Evolutionary conservation across 2,888 invertebrate species (phyloP), one percentile per base, ranked within the genome.

Genomic region (Dione vanillae): DNA sequence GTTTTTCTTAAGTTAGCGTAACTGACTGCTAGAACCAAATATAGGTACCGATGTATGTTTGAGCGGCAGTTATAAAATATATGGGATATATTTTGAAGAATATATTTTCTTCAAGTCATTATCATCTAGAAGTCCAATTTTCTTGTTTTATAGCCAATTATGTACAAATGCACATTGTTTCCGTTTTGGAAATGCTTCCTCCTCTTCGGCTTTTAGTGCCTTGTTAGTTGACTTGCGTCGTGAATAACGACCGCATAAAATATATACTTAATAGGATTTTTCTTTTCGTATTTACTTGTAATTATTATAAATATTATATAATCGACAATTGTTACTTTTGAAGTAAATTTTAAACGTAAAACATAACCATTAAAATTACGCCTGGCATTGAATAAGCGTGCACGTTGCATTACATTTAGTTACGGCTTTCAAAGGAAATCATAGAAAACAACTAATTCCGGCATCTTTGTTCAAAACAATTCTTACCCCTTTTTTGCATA

Each of bases 401-500:
- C 62, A 59, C 45, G 51, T 52, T 65, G 67, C 62, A 45, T 41
- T 19, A n/a, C 43, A 41, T 65, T 74, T 71, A 43, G 69, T 75
- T 65, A 74, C 65, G 68, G 71, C 37, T 65, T 74, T 74, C 61
- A 72, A 69, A 76, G 64, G 51, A 65, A 75, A 67, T 73, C 43
- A 70, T 43, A 67, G 69, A 69, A 62, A 45, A 43, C 56, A 67
- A 27, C 12, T 65, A 47, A 67, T 59, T 69, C 69, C 74, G 71
- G 62, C 66, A 14, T 58, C 49, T 62, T 68, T 74, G 70, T 75
- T 75, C 78, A 79, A 82, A 83, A 82, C 74, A 75, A 69, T 75
- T 74, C 77, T 62, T 83, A 85, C 87, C 85, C 85, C 89, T 88
- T 90, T 91, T 92, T 92, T 92, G 91, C 92, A 91, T 91, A 92